Evolutionary conservation across 2,797 vertebrate species (phyloP).

Genomic region (Coilia nasus): DNA sequence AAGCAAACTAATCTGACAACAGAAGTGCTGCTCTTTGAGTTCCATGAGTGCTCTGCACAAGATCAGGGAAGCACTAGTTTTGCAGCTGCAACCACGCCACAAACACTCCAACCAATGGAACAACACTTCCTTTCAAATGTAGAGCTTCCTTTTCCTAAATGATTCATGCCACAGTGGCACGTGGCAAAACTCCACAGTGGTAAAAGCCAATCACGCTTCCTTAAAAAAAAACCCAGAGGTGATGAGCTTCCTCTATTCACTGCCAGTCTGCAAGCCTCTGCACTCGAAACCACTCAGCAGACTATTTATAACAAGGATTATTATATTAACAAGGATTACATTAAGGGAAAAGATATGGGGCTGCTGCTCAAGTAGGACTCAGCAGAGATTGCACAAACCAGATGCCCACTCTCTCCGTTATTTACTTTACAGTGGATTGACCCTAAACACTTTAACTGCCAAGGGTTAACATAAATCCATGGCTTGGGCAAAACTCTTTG

Average conservation of each 20-base stretch:
- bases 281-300: conserved; percentile 33
- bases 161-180: conserved; percentile 40
- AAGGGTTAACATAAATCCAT: conserved; percentile 46
- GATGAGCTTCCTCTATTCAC: conserved; percentile 29
- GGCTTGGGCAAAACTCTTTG: conserved; percentile 44
- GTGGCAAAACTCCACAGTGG: conserved; percentile 39
- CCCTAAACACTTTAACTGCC: conserved; percentile 46
- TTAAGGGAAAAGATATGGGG: background rate
- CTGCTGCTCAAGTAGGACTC: background rate
- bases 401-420: conserved; percentile 35
- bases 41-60: background rate
- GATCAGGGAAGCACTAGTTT: background rate
- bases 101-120: background rate
- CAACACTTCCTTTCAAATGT: conserved; percentile 43
- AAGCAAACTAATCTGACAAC: background rate
- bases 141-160: conserved; percentile 46
- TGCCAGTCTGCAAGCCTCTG: conserved; percentile 21
- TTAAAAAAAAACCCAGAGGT: conserved; percentile 33
- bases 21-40: conserved; percentile 9
- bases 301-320: conserved; percentile 41
- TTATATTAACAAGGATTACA: background rate
- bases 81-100: background rate
- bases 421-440: conserved; percentile 51
- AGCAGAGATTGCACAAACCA: conserved; percentile 14
- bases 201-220: conserved; percentile 39